Evolutionary conservation across 2,888 invertebrate genomes (phyloP), one percentile per base, ranked within the genome.

Genomic region (Acanthacorydalis orientalis): DNA sequence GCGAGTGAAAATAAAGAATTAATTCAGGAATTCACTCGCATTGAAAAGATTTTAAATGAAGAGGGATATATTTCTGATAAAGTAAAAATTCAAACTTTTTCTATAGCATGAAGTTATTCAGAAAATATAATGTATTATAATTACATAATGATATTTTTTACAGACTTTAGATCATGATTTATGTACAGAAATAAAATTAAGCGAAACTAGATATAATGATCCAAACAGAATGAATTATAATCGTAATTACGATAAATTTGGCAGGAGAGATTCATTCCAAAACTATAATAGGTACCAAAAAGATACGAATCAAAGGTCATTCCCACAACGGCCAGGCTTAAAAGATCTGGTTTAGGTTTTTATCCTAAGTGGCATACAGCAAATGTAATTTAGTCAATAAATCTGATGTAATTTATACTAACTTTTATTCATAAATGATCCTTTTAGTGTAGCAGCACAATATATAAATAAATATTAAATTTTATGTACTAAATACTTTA

Each of bases 1-100:
- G 68, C 68, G 53, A 54, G 59, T 8, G 64, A 67, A 1, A 70
- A 72, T 52, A 69, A 72, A 52, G 77, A 77, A 53, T 1, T 73
- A 1, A 59, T 64, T 37, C 62, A 69, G 31, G 77, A 80, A 57
- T 77, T 78, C 53, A 63, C 68, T 11, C 64, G 70, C 46, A 60
- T 80, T 32, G 65, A 70, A 45, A 71, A 73, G 50, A 69, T 73
- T 1, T 63, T 82, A 9, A 63, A 56, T 50, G 72, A 75, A 49
- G 65, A 73, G 48, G 67, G 67, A 1, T 69, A 75, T 43, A 65
- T 79, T 52, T 65, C 69, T 48, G 54, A 59, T 35, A 61, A 64
- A 62, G 75, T 74, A 55, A 57, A 49, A 37, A 33, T 49, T 32
- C 1, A 32, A 8, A 31, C 32, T 31, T 43, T 33, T 43, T 47